Conservation (phyloP, 2,113 vertebrate species). For the Carassius auratus region DNA sequence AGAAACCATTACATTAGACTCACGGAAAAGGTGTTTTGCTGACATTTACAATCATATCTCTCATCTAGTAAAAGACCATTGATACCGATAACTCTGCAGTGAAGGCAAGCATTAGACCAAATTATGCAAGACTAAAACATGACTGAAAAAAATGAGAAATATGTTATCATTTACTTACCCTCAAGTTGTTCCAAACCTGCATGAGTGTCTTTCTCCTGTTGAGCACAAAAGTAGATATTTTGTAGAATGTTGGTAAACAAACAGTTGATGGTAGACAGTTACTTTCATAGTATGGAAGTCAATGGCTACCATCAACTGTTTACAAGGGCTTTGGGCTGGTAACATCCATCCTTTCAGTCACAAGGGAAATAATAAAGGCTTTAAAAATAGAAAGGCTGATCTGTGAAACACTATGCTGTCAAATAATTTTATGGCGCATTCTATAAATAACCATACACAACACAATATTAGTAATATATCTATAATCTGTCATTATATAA, state of each 20-base stretch:
- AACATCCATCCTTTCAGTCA: constrained; percentile 7
- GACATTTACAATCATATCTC: neutral
- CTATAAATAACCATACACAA: neutral
- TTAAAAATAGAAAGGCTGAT: constrained; percentile 15
- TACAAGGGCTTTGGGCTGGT: neutral
- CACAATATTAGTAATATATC: neutral
- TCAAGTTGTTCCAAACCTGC: too few species aligned
- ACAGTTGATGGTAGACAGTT: neutral
- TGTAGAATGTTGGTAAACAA: too few species aligned
- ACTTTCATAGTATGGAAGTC: too few species aligned
- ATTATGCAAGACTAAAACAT: neutral
- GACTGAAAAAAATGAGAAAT: too few species aligned
- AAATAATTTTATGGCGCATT: neutral
- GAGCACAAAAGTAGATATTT: too few species aligned
- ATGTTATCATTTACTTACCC: too few species aligned
- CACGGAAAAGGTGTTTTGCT: too few species aligned
- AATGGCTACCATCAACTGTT: neutral
- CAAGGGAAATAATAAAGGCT: constrained; percentile 36
- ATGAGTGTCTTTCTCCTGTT: too few species aligned
- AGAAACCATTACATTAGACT: neutral
- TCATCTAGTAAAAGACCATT: neutral
- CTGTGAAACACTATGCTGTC: constrained; percentile 18
- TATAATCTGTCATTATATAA: neutral
- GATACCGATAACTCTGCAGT: neutral
- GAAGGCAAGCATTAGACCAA: neutral